Percentiles rank a stretch among this genome's conserved stretches.
Evolutionary conservation across 2,888 invertebrate species (phyloP).

Genomic region (Sipha maydis): DNA sequence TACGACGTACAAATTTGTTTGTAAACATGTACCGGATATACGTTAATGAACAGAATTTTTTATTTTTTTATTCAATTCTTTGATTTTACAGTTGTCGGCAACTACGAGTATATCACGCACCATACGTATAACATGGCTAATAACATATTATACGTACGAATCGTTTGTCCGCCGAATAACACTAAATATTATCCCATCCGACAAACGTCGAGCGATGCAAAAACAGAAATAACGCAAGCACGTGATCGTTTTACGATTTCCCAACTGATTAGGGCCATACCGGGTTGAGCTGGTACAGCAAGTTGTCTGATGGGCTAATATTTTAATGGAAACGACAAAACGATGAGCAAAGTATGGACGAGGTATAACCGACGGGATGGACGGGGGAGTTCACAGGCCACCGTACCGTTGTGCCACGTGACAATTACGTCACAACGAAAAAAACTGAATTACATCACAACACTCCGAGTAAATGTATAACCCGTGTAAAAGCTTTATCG

Average conservation of each 20-base stretch:
- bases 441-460: background rate
- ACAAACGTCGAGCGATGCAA: background rate
- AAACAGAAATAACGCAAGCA: background rate
- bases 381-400: background rate
- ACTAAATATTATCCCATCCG: background rate
- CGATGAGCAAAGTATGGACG: background rate
- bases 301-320: background rate
- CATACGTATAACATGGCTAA: background rate
- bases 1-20: no score
- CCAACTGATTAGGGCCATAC: background rate
- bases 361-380: background rate
- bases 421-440: background rate
- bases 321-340: background rate
- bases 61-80: no score
- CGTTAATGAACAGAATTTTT: no score
- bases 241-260: background rate
- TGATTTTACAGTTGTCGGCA: no score
- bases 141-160: background rate
- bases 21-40: no score
- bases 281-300: background rate
- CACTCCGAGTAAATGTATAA: background rate
- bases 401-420: background rate
- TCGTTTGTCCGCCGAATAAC: background rate
- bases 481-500: no score
- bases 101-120: background rate